Evolutionary conservation across 2,888 invertebrate genomes (phyloP), one percentile per base, ranked within the genome.

Genomic region (Leucoma salicis): DNA sequence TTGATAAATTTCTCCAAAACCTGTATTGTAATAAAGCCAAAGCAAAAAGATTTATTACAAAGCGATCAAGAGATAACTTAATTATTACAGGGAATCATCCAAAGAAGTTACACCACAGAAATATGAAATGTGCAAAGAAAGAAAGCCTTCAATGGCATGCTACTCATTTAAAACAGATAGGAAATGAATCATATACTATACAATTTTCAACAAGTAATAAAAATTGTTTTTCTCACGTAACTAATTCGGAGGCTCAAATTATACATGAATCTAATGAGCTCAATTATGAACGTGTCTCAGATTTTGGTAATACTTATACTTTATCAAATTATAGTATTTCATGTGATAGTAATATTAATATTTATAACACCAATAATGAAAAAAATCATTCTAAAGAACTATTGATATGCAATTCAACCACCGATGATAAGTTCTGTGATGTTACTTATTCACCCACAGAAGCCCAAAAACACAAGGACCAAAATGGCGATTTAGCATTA

Each of bases 1-100:
- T 21, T 14, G 15, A 27, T 5, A 14, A 3, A 10, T 12, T 4
- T 10, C 24, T 21, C 14, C 3, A 29, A 13, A 14, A 11, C 6
- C 24, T 1, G 8, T 16, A 8, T 10, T 12, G 0, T 14, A 50
- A 27, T 35, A 41, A 47, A 53, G 21, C 14, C 21, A 42, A 53
- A 33, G 41, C 44, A 15, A 44, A 46, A 21, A 49, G 50, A 15
- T 72, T 70, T 37, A 70, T 73, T 13, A 69, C 66, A 21, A 71
- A 68, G 35, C 49, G 61, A 35, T 77, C 78, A 2, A 66, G 35
- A 50, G 62, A 76, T 12, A 75, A 78, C 39, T 74, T 77, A 42
- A 15, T 52, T 31, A 16, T 2, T 13, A 7, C 13, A 13, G n/a
- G 13, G 5, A 13, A 2, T 4, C 13, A 29, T 2, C 2, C 8